Percentiles rank a stretch among this genome's conserved stretches.
These are phyloP conservation scores for Drosophila lacertosa DNA, from an alignment of 1,140 invertebrate species.

Conservation along the genomic window DNA sequence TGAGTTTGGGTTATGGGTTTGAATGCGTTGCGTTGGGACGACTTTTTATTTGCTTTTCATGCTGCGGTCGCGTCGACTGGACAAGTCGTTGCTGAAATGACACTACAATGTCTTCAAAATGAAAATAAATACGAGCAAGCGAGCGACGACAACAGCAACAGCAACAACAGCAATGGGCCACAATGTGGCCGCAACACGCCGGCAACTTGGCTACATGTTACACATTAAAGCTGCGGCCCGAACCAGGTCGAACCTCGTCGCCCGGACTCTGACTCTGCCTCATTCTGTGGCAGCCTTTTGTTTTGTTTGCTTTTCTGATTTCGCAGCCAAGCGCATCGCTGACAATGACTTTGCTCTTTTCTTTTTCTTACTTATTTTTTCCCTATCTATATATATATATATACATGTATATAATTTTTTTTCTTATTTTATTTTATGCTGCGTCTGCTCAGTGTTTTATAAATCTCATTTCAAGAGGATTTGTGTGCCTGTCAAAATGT, in stretches of 20 bases:
- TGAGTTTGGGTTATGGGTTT: constrained; percentile 5
- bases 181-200: constrained; percentile 27
- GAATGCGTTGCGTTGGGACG: constrained; percentile 39
- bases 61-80: constrained; percentile 62
- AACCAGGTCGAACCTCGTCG: background rate
- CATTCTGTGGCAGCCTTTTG: constrained; percentile 53
- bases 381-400: constrained; percentile 30
- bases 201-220: constrained; percentile 72
- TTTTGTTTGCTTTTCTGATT: constrained; percentile 74
- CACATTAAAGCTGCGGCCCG: constrained; percentile 65
- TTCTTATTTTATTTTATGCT: constrained; percentile 30
- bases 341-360: constrained; percentile 79
- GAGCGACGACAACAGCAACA: constrained; percentile 43
- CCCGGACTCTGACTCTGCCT: constrained; percentile 21
- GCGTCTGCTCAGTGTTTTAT: constrained; percentile 70
- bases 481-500: constrained; percentile 82
- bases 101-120: constrained; percentile 80
- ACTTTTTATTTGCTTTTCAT: constrained; percentile 74
- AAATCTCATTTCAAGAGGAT: constrained; percentile 82
- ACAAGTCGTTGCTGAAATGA: constrained; percentile 74
- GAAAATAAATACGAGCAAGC: constrained; percentile 74
- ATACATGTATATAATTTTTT: no score
- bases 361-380: constrained; percentile 23
- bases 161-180: constrained; percentile 38
- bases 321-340: constrained; percentile 76